A percentile compares a stretch with the other conserved stretches of the same genome.
These are phyloP conservation scores for Polypedilum pembai DNA, from an alignment of 1,140 invertebrate genomes.

Conservation along the genomic window DNA sequence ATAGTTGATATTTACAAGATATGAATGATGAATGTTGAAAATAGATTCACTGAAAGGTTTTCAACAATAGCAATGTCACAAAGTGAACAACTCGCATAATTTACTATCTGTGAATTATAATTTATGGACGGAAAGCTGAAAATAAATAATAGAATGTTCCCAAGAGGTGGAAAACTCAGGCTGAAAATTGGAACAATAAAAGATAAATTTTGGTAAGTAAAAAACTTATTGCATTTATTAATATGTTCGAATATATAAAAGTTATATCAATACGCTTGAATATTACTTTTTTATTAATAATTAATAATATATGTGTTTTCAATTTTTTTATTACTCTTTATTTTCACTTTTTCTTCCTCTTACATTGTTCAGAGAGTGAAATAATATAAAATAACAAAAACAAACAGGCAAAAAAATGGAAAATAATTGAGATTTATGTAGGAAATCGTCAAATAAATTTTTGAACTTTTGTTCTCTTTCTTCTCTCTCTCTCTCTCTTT, in stretches of 20 bases:
- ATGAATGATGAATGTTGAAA: no score
- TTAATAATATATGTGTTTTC: not conserved
- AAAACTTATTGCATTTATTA: slow-evolving; percentile 19
- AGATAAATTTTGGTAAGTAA: not conserved
- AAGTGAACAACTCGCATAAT: no score
- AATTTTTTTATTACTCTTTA: not conserved
- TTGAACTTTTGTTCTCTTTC: not conserved
- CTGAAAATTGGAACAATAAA: not conserved
- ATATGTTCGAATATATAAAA: slow-evolving; percentile 20
- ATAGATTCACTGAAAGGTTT: not conserved
- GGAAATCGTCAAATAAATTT: slow-evolving; percentile 23
- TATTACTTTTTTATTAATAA: slow-evolving; percentile 17
- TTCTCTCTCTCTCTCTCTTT: not conserved
- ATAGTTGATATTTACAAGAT: no score
- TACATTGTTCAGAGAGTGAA: not conserved
- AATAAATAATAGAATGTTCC: no score
- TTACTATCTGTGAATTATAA: no score
- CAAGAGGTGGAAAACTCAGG: no score
- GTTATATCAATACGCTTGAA: slow-evolving; percentile 2
- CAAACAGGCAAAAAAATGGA: slow-evolving; percentile 4
- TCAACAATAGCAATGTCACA: not conserved
- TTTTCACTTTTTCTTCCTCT: not conserved
- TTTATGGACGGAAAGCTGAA: no score
- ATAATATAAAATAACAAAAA: not conserved
- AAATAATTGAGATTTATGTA: slow-evolving; percentile 19